A percentile compares a stretch with the other conserved stretches of the same genome.
These are phyloP conservation scores for Masticophis lateralis DNA, from an alignment of 2,797 vertebrate species.

Conservation along the genomic window DNA sequence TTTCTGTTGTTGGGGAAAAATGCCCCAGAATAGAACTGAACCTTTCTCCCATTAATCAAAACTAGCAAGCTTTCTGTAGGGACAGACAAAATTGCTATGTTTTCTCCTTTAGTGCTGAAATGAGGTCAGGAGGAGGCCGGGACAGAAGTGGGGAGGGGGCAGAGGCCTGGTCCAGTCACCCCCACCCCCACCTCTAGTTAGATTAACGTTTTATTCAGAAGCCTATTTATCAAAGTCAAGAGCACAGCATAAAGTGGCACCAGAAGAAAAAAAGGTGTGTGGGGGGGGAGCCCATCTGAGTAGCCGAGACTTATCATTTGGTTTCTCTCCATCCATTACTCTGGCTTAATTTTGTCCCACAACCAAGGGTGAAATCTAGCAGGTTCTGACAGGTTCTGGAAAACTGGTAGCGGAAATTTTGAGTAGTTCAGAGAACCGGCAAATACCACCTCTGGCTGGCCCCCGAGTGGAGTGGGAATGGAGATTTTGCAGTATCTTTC, in stretches of 20 bases:
- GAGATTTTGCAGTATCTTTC: no score
- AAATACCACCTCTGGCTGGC: no score
- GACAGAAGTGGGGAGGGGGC: conserved; percentile 31
- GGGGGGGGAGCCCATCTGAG: conserved; percentile 11
- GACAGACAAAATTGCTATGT: conserved; percentile 69
- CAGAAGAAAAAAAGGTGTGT: conserved; percentile 50
- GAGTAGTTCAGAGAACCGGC: no score
- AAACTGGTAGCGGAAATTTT: no score
- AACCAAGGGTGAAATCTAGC: background rate
- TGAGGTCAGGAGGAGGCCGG: conserved; percentile 37
- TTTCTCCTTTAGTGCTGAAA: conserved; percentile 63
- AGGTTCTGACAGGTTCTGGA: no score
- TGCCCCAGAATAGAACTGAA: conserved; percentile 65
- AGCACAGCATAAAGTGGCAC: conserved; percentile 57
- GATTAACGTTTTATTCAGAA: conserved; percentile 69
- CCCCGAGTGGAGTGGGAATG: no score
- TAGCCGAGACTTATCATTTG: conserved; percentile 34
- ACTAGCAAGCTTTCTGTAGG: conserved; percentile 67
- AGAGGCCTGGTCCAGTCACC: conserved; percentile 45
- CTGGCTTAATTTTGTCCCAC: conserved; percentile 6
- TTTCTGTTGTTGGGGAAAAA: conserved; percentile 74
- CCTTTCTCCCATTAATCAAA: conserved; percentile 79
- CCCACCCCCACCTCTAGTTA: conserved; percentile 32
- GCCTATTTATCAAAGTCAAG: conserved; percentile 79
- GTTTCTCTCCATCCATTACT: fast-evolving